Percentiles rank a stretch among this genome's conserved stretches.
These are phyloP conservation scores for Geococcyx californianus DNA, from an alignment of 2,113 vertebrate species.

Conservation along the genomic window DNA sequence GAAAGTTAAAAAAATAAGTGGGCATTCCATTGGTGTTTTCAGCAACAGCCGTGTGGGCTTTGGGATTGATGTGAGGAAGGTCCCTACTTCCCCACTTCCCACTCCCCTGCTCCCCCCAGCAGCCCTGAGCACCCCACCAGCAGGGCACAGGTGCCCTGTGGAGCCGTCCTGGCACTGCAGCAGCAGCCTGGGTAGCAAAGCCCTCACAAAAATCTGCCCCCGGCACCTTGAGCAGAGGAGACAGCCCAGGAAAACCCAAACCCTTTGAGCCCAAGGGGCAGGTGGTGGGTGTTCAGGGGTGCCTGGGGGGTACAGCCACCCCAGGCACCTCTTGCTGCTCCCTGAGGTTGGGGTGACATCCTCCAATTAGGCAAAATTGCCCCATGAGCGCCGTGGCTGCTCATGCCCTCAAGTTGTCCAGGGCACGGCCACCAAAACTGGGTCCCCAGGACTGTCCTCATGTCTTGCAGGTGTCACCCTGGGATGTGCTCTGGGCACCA, in stretches of 20 bases:
- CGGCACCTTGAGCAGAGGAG: not conserved
- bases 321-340: not conserved
- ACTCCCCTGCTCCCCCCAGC: too few species aligned
- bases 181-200: not conserved
- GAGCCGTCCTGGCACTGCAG: fast-evolving
- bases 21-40: not conserved
- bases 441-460: not conserved
- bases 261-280: not conserved
- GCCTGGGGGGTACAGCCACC: not conserved
- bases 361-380: fast-evolving
- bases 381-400: fast-evolving
- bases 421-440: not conserved
- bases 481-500: not conserved
- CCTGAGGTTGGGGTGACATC: not conserved
- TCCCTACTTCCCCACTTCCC: not conserved
- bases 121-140: not conserved
- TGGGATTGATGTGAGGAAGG: not conserved
- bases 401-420: fast-evolving
- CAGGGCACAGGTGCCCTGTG: fast-evolving
- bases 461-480: not conserved
- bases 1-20: not conserved
- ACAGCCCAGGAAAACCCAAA: not conserved
- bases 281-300: not conserved
- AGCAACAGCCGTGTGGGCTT: not conserved
- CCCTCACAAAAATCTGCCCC: not conserved